These are phyloP conservation scores for Lordiphosa mommai DNA, from an alignment of 1,140 invertebrate genomes.

Conservation along the genomic window DNA sequence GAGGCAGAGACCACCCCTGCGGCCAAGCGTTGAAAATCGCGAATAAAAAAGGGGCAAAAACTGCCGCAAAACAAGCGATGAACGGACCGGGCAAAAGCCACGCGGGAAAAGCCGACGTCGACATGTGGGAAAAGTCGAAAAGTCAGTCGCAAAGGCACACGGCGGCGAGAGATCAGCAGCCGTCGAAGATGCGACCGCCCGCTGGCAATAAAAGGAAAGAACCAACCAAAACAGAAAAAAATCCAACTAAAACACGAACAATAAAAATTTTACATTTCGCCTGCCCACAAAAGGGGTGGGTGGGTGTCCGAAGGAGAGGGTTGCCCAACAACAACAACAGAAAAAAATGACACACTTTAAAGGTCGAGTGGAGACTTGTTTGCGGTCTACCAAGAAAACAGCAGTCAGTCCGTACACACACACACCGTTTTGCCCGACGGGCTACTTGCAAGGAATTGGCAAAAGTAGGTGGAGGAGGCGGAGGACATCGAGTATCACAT, in stretches of 20 bases:
- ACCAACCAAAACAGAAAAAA: not conserved
- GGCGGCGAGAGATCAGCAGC: slow-evolving; percentile 10
- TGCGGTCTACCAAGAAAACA: slow-evolving; percentile 45
- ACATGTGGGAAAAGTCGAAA: slow-evolving; percentile 74
- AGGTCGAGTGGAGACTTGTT: slow-evolving; percentile 27
- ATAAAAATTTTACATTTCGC: slow-evolving; percentile 74
- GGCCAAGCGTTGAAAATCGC: slow-evolving; percentile 67
- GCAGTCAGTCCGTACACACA: slow-evolving; percentile 5
- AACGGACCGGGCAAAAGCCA: slow-evolving; percentile 42
- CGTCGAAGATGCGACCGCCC: slow-evolving; percentile 56
- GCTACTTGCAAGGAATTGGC: not conserved
- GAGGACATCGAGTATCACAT: slow-evolving; percentile 22
- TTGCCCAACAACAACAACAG: not conserved
- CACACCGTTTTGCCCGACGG: slow-evolving; percentile 1
- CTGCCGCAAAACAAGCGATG: slow-evolving; percentile 26
- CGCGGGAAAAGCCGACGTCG: slow-evolving; percentile 55
- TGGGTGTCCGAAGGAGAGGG: not conserved
- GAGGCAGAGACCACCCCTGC: slow-evolving; percentile 41
- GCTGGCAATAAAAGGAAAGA: slow-evolving; percentile 60
- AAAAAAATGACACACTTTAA: slow-evolving; percentile 65
- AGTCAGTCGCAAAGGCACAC: slow-evolving; percentile 23
- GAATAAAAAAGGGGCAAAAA: slow-evolving; percentile 37
- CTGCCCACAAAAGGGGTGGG: slow-evolving; percentile 29
- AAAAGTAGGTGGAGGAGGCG: no score
- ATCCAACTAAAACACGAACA: slow-evolving; percentile 67